These are phyloP conservation scores for Graptemys geographica DNA, from an alignment of 2,797 vertebrate species.

Conservation along the genomic window DNA sequence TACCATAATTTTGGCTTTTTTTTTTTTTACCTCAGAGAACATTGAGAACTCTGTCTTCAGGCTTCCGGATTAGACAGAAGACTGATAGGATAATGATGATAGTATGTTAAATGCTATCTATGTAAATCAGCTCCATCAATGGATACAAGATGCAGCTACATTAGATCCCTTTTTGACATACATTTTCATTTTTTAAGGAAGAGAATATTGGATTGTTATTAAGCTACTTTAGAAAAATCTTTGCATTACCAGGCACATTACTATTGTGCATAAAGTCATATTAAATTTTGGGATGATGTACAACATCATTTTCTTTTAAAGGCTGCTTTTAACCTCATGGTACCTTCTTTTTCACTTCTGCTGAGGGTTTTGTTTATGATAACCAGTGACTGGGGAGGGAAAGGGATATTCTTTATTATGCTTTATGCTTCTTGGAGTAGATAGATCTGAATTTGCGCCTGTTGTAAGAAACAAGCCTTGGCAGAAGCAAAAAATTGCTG, in stretches of 20 bases:
- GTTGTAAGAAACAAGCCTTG: slow-evolving; percentile 66
- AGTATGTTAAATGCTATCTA: slow-evolving; percentile 87
- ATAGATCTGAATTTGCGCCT: slow-evolving; percentile 74
- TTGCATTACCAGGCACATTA: slow-evolving; percentile 82
- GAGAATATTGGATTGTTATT: slow-evolving; percentile 85
- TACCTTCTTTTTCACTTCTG: slow-evolving; percentile 76
- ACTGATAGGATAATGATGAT: slow-evolving; percentile 89
- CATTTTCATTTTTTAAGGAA: slow-evolving; percentile 85
- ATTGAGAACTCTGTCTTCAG: slow-evolving; percentile 81
- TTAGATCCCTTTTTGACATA: slow-evolving; percentile 83
- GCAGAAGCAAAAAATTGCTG: slow-evolving; percentile 27
- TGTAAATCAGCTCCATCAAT: slow-evolving; percentile 87
- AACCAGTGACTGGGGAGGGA: slow-evolving; percentile 53
- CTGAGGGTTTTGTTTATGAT: slow-evolving; percentile 76
- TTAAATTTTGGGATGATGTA: slow-evolving; percentile 85
- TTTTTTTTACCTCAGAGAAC: slow-evolving; percentile 78
- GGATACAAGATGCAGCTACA: slow-evolving; percentile 86
- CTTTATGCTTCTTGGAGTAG: slow-evolving; percentile 47
- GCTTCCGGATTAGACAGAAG: slow-evolving; percentile 84
- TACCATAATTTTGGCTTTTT: slow-evolving; percentile 80
- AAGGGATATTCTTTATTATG: slow-evolving; percentile 69
- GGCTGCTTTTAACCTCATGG: slow-evolving; percentile 79
- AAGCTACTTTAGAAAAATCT: slow-evolving; percentile 84
- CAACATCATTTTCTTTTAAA: slow-evolving; percentile 82
- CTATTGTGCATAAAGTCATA: slow-evolving; percentile 85